Base-by-base conservation (phyloP, 2,113 vertebrate species). In the Leuciscus idus region DNA sequence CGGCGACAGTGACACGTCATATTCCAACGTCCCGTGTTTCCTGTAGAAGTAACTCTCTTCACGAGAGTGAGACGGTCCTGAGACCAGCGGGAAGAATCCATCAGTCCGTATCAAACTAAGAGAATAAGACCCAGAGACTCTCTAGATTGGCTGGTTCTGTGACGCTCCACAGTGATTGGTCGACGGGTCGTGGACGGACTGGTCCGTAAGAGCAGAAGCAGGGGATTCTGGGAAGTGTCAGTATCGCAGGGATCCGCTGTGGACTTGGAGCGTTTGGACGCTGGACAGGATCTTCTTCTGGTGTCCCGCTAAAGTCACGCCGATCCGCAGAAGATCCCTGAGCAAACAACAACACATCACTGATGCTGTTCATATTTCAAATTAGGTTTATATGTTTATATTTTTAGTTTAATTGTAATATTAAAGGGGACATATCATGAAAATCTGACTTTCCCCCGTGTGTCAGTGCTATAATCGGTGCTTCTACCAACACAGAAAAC, bases 281-380 rank as follows among this genome's bases (percentile, higher is more conserved):
- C 97, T 98, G 92, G 97, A 97, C 88, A 99, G 94, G 86, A 99
- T 98, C 90, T 99, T 99, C 95, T 98, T 99, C 92, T 99, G 98
- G 92, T 99, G 98, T 57, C 98, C 98, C 1, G 97, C 97, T 84
- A 99, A 94, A 87, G 97, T 99, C 89, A 99, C 96, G 23, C 98
- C 98, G 95, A 98, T 97, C 95, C 98, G 95, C 92, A 99, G 94
- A 85, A 99, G 96, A 92, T 99, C 98, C 93, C 98, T 99, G 92
- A 33, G 74, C 50, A 70, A 9, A 85, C 48, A 57, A 11, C 8
- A 26, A 77, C 62, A 74, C 52, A 39, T 39, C 43, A 43, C 7
- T 43, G 39, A 43, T 43, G 8, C 1, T 43, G 7, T 43, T 8
- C 39, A 43, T 43, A 43, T 9, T 43, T 8, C 7, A 43, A 43